phyloP scores from a whole-genome alignment of 1,140 invertebrate species.

The Ridgeia piscesae region DNA sequence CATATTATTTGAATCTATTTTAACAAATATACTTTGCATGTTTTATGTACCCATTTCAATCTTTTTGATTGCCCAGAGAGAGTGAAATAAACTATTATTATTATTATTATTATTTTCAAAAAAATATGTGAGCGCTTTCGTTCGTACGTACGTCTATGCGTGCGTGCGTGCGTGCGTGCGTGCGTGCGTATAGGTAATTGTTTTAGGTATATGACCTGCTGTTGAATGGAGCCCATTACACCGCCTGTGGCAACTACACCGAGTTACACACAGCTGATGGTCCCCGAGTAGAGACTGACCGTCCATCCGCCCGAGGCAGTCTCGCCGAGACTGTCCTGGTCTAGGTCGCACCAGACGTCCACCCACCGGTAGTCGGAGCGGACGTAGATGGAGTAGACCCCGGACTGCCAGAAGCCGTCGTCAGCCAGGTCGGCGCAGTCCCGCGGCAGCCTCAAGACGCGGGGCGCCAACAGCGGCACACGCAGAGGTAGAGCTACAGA shows the following conservation, averaged over 20 bases:
- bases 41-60: too few relatives aligned
- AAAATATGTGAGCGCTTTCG: neutral
- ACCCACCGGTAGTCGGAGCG: neutral
- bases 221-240: too few relatives aligned
- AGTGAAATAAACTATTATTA: too few relatives aligned
- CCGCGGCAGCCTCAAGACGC: neutral
- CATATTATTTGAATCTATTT: too few relatives aligned
- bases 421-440: neutral
- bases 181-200: too few relatives aligned
- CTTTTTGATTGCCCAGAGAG: too few relatives aligned
- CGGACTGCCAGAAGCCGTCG: neutral
- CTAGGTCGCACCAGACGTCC: neutral
- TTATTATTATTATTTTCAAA: too few relatives aligned
- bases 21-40: too few relatives aligned
- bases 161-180: neutral
- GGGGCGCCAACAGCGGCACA: neutral
- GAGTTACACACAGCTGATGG: too few relatives aligned
- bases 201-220: too few relatives aligned
- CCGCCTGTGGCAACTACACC: too few relatives aligned
- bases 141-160: neutral
- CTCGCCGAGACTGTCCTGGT: too few relatives aligned
- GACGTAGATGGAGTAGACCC: neutral
- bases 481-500: neutral
- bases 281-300: neutral
- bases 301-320: neutral